phyloP scores from a whole-genome alignment of 23 tunicate genomes.

The Aplidium turbinatum region DNA sequence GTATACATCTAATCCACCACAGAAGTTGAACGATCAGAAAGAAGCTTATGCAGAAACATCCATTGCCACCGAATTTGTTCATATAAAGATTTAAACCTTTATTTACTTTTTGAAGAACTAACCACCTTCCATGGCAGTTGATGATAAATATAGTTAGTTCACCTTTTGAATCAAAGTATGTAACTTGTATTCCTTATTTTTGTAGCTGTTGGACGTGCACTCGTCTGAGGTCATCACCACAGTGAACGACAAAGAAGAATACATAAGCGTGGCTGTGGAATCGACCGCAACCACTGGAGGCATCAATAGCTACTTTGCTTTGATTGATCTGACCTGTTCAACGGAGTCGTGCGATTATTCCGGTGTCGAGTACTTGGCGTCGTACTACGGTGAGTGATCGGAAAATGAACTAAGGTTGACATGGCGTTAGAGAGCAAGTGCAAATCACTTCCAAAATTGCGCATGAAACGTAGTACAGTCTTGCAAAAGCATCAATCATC shows the following conservation, averaged over 20 bases:
- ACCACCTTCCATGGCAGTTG: too few relatives aligned
- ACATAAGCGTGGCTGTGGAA: slow-evolving; percentile 1
- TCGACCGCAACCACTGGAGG: background rate
- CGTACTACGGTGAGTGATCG: slow-evolving; percentile 16
- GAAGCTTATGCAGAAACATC: background rate
- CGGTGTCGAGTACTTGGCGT: background rate
- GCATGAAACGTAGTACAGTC: too few relatives aligned
- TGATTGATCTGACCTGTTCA: slow-evolving; percentile 14
- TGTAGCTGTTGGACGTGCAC: slow-evolving; percentile 9
- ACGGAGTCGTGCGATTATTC: slow-evolving; percentile 5
- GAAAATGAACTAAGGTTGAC: too few relatives aligned
- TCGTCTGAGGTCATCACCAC: background rate
- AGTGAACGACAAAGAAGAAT: background rate
- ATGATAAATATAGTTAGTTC: too few relatives aligned
- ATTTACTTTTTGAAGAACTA: too few relatives aligned
- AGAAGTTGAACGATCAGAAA: background rate
- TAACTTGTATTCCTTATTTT: too few relatives aligned
- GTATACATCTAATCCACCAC: background rate
- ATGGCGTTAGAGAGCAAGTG: too few relatives aligned
- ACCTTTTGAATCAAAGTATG: background rate
- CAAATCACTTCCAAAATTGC: too few relatives aligned
- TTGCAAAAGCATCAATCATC: too few relatives aligned
- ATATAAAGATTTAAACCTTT: too few relatives aligned
- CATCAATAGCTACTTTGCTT: background rate
- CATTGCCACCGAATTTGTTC: background rate